Conservation (phyloP, 2,797 vertebrate species). For the Melanotaenia pygmaea region DNA sequence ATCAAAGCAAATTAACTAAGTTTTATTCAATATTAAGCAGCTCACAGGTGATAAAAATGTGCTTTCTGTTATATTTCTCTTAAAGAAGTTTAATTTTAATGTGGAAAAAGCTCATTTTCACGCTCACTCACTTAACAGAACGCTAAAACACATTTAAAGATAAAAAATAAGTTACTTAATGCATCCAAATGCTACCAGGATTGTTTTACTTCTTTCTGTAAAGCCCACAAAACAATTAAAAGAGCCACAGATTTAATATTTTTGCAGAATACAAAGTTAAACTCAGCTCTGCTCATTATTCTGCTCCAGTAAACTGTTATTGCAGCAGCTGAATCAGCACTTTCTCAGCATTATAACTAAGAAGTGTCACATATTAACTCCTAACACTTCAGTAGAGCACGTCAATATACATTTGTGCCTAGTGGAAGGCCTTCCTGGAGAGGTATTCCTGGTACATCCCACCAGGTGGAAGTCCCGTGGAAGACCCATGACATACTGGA, state of each 20-base stretch:
- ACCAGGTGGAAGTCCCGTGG: no score
- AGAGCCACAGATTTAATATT: neutral
- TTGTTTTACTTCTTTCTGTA: neutral
- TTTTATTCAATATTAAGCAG: neutral
- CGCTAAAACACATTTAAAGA: neutral
- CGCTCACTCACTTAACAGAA: neutral
- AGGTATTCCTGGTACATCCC: no score
- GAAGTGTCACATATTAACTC: slow-evolving; percentile 1
- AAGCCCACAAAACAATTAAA: neutral
- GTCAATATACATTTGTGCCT: neutral
- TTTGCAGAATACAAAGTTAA: slow-evolving; percentile 13
- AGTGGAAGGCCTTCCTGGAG: no score
- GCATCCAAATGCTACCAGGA: neutral
- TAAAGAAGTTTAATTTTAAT: neutral
- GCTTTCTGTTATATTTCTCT: neutral
- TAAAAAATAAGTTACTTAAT: neutral
- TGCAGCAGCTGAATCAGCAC: slow-evolving; percentile 67
- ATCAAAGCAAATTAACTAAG: neutral
- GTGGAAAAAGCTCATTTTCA: neutral
- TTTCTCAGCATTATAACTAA: slow-evolving; percentile 10
- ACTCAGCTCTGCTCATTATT: slow-evolving; percentile 36
- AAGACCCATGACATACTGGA: no score
- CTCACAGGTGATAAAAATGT: neutral
- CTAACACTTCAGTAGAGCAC: neutral
- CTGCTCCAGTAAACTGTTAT: slow-evolving; percentile 35